Evolutionary conservation across 1,140 invertebrate genomes (phyloP).

Genomic region (Penaeus indicus): DNA sequence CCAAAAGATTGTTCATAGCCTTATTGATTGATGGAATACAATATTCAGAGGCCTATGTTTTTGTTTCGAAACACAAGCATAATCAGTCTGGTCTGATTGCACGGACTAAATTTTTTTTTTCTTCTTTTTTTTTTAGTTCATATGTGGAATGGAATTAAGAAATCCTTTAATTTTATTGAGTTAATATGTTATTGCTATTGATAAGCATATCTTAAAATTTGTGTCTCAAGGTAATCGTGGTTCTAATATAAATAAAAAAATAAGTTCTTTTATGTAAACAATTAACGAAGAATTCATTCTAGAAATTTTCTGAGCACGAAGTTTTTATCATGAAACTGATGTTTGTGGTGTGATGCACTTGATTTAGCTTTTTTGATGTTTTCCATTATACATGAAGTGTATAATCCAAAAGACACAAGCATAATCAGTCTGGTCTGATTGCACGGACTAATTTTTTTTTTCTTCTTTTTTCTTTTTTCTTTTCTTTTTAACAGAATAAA

Average conservation of each 20-base stretch:
- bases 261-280: background rate
- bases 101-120: background rate
- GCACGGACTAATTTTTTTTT: background rate
- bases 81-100: conserved; percentile 35
- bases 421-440: conserved; percentile 39
- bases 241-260: background rate
- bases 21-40: conserved; percentile 2
- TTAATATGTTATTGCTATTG: conserved; percentile 9
- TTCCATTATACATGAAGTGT: conserved; percentile 43
- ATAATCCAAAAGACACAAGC: background rate
- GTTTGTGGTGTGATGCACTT: conserved; percentile 42
- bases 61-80: conserved; percentile 4
- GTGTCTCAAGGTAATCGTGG: conserved; percentile 3
- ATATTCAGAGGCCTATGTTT: conserved; percentile 10
- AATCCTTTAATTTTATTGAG: background rate
- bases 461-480: background rate
- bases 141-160: too few relatives aligned
- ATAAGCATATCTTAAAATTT: conserved; percentile 22
- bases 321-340: background rate
- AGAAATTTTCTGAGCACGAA: too few relatives aligned
- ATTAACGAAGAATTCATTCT: too few relatives aligned
- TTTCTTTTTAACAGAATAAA: background rate
- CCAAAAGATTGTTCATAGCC: background rate
- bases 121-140: too few relatives aligned
- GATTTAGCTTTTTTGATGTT: conserved; percentile 35